Percentiles rank a stretch among this genome's conserved stretches.
phyloP scores from a whole-genome alignment of 2,797 vertebrate species.

The Gambusia yucatana region DNA sequence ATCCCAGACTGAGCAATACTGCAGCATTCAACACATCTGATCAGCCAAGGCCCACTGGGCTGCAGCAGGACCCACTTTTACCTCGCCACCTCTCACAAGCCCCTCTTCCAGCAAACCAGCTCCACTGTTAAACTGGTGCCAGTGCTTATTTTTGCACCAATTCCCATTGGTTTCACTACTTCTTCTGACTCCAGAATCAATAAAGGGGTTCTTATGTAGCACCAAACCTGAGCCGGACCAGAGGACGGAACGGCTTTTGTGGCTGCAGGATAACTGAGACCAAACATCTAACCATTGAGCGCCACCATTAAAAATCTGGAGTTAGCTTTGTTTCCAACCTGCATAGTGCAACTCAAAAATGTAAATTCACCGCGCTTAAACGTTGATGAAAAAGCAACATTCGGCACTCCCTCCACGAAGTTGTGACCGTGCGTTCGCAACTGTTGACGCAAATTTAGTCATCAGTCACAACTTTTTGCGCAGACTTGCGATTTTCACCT shows the following conservation, averaged over 20 bases:
- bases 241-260: background rate
- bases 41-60: background rate
- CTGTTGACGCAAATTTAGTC: background rate
- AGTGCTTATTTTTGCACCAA: background rate
- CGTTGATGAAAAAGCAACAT: background rate
- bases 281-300: background rate
- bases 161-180: background rate
- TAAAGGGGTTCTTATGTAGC: background rate
- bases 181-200: background rate
- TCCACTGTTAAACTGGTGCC: background rate
- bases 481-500: background rate
- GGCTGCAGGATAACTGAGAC: background rate
- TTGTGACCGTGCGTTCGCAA: too few species aligned
- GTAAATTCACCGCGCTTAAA: background rate
- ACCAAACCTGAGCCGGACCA: background rate
- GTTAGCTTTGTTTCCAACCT: background rate
- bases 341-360: background rate
- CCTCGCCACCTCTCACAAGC: background rate
- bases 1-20: background rate
- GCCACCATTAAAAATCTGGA: background rate
- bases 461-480: background rate
- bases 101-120: background rate
- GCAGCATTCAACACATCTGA: background rate
- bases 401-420: background rate
- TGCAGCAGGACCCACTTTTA: background rate